Evolutionary conservation across 2,797 vertebrate genomes (phyloP).

Genomic region (Peromyscus nudipes): DNA sequence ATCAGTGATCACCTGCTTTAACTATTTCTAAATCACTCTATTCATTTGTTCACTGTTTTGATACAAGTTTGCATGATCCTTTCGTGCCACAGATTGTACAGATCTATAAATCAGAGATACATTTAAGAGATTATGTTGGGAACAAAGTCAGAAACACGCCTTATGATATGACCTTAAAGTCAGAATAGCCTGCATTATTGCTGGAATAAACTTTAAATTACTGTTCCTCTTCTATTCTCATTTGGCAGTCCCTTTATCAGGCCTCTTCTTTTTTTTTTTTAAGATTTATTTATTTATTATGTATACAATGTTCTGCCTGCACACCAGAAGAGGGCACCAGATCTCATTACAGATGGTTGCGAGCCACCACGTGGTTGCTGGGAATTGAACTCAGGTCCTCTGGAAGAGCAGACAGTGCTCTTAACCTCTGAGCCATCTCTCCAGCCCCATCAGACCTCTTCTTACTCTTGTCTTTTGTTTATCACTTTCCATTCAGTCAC

Average conservation of each 20-base stretch:
- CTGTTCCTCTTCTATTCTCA: neutral
- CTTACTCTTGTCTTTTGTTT: neutral
- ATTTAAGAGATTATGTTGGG: neutral
- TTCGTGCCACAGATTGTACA: neutral
- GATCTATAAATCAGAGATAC: neutral
- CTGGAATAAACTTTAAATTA: neutral
- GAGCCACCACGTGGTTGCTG: too few relatives aligned
- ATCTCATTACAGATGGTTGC: too few relatives aligned
- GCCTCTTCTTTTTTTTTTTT: too few relatives aligned
- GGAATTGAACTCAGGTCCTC: too few relatives aligned
- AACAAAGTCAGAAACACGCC: neutral
- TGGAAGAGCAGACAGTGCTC: too few relatives aligned
- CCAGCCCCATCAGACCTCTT: too few relatives aligned
- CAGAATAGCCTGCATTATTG: neutral
- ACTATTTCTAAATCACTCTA: slow-evolving; percentile 97
- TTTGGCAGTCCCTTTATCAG: neutral
- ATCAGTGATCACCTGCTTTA: slow-evolving; percentile 95
- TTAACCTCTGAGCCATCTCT: too few relatives aligned
- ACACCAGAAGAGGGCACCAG: too few relatives aligned
- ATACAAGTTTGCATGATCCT: slow-evolving; percentile 89
- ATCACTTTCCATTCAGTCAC: neutral
- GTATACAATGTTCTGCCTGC: too few relatives aligned
- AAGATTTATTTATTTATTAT: too few relatives aligned
- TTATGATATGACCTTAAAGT: neutral
- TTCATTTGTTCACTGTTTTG: slow-evolving; percentile 97